These are phyloP conservation scores for Agrochola litura DNA, from an alignment of 2,888 invertebrate species.

Conservation along the genomic window DNA sequence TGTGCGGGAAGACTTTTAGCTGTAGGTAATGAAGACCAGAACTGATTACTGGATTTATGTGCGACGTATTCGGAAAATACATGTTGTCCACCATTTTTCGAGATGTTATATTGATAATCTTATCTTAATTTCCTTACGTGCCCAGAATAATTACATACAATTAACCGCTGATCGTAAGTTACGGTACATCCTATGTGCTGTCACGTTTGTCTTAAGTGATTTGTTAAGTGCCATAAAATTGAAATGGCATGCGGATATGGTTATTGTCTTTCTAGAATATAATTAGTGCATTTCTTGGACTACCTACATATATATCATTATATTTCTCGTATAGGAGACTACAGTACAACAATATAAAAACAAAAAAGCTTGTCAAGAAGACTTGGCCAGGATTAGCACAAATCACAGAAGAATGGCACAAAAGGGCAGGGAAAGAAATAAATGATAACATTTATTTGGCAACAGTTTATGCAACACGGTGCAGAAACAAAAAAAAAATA, in stretches of 20 bases:
- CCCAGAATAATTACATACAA: conserved; percentile 28
- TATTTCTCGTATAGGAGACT: background rate
- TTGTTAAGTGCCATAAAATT: conserved; percentile 3
- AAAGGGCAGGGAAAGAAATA: too few relatives aligned
- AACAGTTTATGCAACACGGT: too few relatives aligned
- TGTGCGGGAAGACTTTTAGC: too few relatives aligned
- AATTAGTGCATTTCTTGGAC: background rate
- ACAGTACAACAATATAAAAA: background rate
- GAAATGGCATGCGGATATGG: conserved; percentile 10
- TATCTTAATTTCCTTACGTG: conserved; percentile 40
- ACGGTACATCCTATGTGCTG: conserved; percentile 28
- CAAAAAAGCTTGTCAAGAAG: background rate
- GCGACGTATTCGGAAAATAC: background rate
- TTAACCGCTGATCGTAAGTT: conserved; percentile 26
- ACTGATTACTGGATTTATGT: too few relatives aligned
- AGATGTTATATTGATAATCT: background rate
- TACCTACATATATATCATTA: background rate
- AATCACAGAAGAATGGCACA: too few relatives aligned
- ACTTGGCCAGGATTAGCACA: background rate
- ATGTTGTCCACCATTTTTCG: background rate
- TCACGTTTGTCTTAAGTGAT: conserved; percentile 33
- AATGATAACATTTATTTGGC: too few relatives aligned
- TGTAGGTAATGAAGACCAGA: too few relatives aligned
- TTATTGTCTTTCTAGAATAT: conserved; percentile 12
- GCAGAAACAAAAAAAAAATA: too few relatives aligned